Evolutionary conservation across 2,113 vertebrate species (phyloP).

Genomic region (Anas platyrhynchos): DNA sequence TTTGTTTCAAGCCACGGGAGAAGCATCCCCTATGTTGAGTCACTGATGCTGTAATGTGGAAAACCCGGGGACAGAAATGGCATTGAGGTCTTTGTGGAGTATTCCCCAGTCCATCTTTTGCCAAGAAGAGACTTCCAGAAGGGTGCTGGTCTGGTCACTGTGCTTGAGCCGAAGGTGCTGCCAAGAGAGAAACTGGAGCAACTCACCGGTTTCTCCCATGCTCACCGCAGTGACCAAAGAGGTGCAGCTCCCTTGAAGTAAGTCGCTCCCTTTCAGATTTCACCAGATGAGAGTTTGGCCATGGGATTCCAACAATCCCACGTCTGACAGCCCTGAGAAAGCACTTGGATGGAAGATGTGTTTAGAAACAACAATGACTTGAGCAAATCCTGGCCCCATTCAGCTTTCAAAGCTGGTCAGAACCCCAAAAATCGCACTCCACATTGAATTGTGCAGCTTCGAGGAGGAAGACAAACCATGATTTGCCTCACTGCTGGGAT

Average conservation of each 20-base stretch:
- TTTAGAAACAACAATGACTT: not conserved
- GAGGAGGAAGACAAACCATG: not conserved
- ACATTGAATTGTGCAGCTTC: not conserved
- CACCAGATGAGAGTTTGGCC: not conserved
- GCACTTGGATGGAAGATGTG: not conserved
- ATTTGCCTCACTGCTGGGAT: not conserved
- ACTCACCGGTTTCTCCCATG: not conserved
- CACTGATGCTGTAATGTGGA: not conserved
- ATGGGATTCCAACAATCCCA: not conserved
- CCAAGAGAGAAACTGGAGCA: not conserved
- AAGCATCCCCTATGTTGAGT: not conserved
- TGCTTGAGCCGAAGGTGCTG: not conserved
- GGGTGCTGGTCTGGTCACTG: not conserved
- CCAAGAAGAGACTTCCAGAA: not conserved
- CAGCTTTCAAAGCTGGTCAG: not conserved
- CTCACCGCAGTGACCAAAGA: not conserved
- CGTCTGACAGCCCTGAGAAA: not conserved
- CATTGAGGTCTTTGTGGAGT: not conserved
- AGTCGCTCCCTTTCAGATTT: not conserved
- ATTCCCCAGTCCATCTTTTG: not conserved
- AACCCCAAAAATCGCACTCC: not conserved
- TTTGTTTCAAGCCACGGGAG: not conserved
- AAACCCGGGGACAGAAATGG: not conserved
- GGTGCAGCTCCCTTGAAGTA: not conserved
- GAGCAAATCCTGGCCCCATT: not conserved